These are phyloP conservation scores for Chionoecetes opilio DNA, from an alignment of 1,140 invertebrate species.

Conservation along the genomic window DNA sequence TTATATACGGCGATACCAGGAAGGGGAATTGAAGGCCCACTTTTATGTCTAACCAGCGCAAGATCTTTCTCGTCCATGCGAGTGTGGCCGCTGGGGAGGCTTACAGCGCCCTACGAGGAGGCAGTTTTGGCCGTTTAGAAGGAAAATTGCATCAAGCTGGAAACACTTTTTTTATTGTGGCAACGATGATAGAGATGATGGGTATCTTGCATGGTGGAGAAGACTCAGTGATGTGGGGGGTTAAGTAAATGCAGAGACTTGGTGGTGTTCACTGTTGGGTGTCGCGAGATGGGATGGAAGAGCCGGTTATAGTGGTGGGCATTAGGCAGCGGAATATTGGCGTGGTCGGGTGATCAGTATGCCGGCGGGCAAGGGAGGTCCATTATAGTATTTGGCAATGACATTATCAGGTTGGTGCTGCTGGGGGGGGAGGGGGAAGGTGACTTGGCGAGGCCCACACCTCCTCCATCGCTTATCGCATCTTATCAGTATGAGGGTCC, in stretches of 20 bases:
- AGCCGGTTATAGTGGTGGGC: not conserved
- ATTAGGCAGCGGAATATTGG: not conserved
- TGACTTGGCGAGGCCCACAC: conserved; percentile 24
- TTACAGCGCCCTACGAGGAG: not conserved
- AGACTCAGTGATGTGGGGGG: not conserved
- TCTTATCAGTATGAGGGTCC: conserved; percentile 47
- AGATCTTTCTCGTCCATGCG: not conserved
- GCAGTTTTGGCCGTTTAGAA: not conserved
- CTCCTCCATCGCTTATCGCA: conserved; percentile 40
- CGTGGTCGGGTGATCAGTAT: conserved; percentile 6
- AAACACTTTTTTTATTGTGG: not conserved
- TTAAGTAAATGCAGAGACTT: not conserved
- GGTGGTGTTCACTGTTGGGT: not conserved
- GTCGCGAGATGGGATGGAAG: not conserved
- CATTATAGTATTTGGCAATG: conserved; percentile 52
- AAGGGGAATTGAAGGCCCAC: not conserved
- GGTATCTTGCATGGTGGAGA: not conserved
- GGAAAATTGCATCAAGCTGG: not conserved
- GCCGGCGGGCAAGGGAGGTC: not conserved
- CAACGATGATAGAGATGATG: not conserved
- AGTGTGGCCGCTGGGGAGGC: not conserved
- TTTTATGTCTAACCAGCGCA: conserved; percentile 7
- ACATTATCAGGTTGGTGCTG: conserved; percentile 5
- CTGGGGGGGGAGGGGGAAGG: not conserved
- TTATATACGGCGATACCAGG: not conserved